Percentiles rank a stretch among this genome's conserved stretches.
Evolutionary conservation across 2,113 vertebrate genomes (phyloP).

Genomic region (Rhinoderma darwinii): DNA sequence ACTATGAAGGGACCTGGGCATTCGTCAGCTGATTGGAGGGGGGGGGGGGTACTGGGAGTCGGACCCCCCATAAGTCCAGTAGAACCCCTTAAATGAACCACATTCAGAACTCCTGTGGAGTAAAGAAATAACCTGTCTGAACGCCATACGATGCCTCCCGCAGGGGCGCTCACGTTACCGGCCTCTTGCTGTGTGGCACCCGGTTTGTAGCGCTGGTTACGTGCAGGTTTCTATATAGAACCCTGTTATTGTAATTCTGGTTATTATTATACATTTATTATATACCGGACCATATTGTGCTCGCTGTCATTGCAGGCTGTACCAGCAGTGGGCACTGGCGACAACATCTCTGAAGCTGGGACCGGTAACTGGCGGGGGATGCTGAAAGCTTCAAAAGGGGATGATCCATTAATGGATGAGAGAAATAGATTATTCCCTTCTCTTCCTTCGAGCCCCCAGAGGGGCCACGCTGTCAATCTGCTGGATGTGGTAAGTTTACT

Average conservation of each 20-base stretch:
- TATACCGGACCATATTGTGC: conserved; percentile 34
- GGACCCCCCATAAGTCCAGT: too few species aligned
- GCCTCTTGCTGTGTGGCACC: too few species aligned
- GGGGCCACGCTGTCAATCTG: conserved; percentile 90
- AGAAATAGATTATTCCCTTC: conserved; percentile 69
- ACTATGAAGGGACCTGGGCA: too few species aligned
- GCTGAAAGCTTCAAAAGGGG: conserved; percentile 86
- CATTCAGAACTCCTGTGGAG: too few species aligned
- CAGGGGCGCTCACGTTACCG: too few species aligned
- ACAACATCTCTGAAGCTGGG: conserved; percentile 79
- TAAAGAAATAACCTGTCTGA: too few species aligned
- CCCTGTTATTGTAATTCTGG: neutral
- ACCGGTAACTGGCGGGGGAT: conserved; percentile 94
- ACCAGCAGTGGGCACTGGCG: conserved; percentile 65
- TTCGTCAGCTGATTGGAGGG: too few species aligned
- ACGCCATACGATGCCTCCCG: too few species aligned
- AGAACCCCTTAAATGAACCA: too few species aligned
- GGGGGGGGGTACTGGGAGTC: too few species aligned
- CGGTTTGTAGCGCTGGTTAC: too few species aligned
- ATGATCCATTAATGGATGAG: conserved; percentile 75
- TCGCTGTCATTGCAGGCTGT: conserved; percentile 68
- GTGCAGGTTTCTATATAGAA: too few species aligned
- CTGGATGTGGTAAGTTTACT: conserved; percentile 91
- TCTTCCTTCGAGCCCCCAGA: conserved; percentile 83
- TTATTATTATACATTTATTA: neutral